phyloP scores from a whole-genome alignment of 2,113 vertebrate genomes.

The Sciurus niger region DNA sequence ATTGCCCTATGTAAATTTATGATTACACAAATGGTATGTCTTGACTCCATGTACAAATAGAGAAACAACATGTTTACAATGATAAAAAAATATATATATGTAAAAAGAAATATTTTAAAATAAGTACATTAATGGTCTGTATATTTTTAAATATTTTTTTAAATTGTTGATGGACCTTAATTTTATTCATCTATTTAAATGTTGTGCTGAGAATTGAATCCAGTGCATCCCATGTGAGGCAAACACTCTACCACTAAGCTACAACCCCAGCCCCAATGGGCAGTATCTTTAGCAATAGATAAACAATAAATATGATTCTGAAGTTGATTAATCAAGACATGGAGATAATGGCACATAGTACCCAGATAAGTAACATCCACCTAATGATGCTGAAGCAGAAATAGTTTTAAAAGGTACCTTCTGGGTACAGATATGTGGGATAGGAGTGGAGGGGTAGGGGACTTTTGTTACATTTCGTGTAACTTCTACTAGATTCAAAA shows the following conservation, averaged over 20 bases:
- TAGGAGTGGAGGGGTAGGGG: accelerated
- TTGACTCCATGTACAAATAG: no score
- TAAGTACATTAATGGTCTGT: neutral
- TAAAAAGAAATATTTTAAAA: neutral
- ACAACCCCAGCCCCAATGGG: neutral
- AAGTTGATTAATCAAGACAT: neutral
- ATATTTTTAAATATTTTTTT: neutral
- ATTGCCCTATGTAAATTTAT: no score
- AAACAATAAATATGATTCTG: neutral
- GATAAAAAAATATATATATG: no score
- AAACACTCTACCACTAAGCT: no score
- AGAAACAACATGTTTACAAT: no score
- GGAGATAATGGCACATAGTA: neutral
- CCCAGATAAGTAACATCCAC: neutral
- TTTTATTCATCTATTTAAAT: no score
- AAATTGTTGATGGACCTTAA: no score
- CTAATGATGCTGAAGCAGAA: neutral
- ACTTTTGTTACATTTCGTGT: neutral
- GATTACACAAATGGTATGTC: no score
- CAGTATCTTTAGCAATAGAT: neutral
- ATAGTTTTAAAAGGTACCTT: neutral
- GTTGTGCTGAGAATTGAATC: no score
- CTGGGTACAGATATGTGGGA: neutral
- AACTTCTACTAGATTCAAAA: neutral
- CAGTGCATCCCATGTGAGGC: no score